Evolutionary conservation across 2,797 vertebrate genomes (phyloP), one percentile per base, ranked within the genome.

Genomic region (Xenentodon cancila): DNA sequence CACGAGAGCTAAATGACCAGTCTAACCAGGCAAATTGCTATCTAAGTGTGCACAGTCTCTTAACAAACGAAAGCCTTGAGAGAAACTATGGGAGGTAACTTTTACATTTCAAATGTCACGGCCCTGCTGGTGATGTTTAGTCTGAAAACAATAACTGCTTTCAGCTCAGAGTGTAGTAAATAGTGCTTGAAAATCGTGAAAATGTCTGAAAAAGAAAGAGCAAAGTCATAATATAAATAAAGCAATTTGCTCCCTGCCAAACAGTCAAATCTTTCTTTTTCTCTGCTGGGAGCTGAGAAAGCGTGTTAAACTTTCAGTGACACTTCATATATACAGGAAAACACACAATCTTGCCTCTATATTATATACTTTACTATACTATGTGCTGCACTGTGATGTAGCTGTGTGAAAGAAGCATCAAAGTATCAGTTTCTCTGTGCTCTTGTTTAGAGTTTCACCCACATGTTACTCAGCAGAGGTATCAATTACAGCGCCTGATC

Each of bases 331-430:
- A 59, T 11, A 46, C 19, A 40, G 16, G 25, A 22, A 65, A 2
- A 40, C 43, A 18, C 9, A 44, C 6, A 37, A 30, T 18, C 21
- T 37, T 64, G 43, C 53, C 34, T 53, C 45, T n/a, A 2, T 22
- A 34, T 25, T 6, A 53, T 46, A 64, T 55, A 67, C 37, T 16
- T 5, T 30, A 30, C 30, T 30, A 46, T 42, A 11, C 18, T 48
- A 37, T n/a, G 21, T 5, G 30, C 27, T 18, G 13, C n/a, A 50
- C 18, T 45, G 64, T 58, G 74, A 75, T 73, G 43, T 46, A 49
- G 55, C 66, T 57, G 57, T 17, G 7, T 55, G 27, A 50, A 22
- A 44, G 59, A 71, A 48, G 76, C 64, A 72, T 66, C 40, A 68
- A 57, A 48, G 62, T 34, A 57, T 61, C 65, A 17, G 52, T 64